Percentiles rank a stretch among this genome's conserved stretches.
These are phyloP conservation scores for Lutjanus campechanus DNA, from an alignment of 2,797 vertebrate species.

Conservation along the genomic window DNA sequence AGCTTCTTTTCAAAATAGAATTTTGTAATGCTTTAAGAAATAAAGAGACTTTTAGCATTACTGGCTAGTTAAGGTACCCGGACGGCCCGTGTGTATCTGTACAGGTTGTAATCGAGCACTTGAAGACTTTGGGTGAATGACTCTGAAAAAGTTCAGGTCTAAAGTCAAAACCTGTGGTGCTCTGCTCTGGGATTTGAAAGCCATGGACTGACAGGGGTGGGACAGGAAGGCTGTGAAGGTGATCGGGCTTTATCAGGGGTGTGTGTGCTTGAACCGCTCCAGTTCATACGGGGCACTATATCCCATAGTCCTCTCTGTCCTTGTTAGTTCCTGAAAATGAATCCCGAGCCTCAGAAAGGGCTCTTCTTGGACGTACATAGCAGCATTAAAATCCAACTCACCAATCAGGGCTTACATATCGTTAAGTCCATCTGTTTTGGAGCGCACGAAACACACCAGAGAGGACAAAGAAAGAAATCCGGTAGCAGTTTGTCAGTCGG, in stretches of 20 bases:
- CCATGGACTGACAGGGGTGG: slow-evolving; percentile 40
- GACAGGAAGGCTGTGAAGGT: slow-evolving; percentile 68
- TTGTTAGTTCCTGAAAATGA: slow-evolving; percentile 59
- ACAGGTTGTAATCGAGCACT: slow-evolving; percentile 53
- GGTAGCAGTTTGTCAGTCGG: slow-evolving; percentile 27
- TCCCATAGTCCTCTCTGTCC: slow-evolving; percentile 45
- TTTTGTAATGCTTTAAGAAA: slow-evolving; percentile 45
- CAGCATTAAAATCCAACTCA: slow-evolving; percentile 66
- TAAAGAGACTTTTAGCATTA: slow-evolving; percentile 43
- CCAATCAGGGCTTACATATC: slow-evolving; percentile 52
- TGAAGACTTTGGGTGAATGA: slow-evolving; percentile 40
- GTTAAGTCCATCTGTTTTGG: slow-evolving; percentile 53
- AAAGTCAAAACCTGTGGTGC: slow-evolving; percentile 43
- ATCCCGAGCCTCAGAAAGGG: slow-evolving; percentile 15
- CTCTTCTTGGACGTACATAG: slow-evolving; percentile 51
- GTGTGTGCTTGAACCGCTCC: slow-evolving; percentile 50
- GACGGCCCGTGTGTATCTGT: slow-evolving; percentile 49
- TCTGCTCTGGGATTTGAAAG: slow-evolving; percentile 43
- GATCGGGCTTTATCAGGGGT: slow-evolving; percentile 39
- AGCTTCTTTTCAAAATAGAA: slow-evolving; percentile 47
- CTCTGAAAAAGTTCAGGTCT: slow-evolving; percentile 29
- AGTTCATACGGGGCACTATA: slow-evolving; percentile 10
- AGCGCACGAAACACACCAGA: slow-evolving; percentile 38
- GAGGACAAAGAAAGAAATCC: slow-evolving; percentile 17
- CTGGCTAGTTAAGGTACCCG: slow-evolving; percentile 53